Base-by-base conservation (phyloP, 2,797 vertebrate species). In the Clarias pachynema region DNA sequence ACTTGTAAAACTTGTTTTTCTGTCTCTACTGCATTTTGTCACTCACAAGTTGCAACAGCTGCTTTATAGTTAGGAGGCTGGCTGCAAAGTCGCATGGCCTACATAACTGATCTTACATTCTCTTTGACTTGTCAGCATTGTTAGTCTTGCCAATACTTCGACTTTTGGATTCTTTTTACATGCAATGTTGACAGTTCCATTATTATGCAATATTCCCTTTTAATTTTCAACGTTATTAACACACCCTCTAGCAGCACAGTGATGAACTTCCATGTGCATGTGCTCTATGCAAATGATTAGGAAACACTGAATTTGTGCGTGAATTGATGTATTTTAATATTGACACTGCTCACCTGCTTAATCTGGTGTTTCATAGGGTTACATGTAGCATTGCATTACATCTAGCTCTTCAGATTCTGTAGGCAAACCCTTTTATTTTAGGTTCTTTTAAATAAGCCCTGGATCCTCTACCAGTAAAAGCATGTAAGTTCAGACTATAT, bases 1-100 rank as follows among this genome's bases (percentile, higher is more conserved):
- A 86, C 85, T 86, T 87, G 79, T 83, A 84, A 78, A 82, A 81
- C 86, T 84, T 83, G 83, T 90, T 89, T 86, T 81, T 86, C 81
- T n/a, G 57, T 87, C 70, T 83, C 83, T 31, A 69, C 79, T 65
- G 78, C 60, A 81, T 80, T 80, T 72, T 75, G 72, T 82, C 63
- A 81, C 83, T 65, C 80, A 75, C 74, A 85, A 82, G 60, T 65
- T 70, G 57, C 57, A 84, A 84, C 87, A 86, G 86, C 82, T 89
- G 89, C 82, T 82, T 57, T 88, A 79, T 69, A 20, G 84, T 86
- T 69, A 80, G 60, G 53, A 69, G 75, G 65, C 82, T 60, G 44
- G 70, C 82, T 81, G 70, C 53, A 40, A 29, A 81, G 60, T 65
- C 72, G 84, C 72, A 73, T 20, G 18, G 5, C 63, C 49, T 53